A percentile compares a stretch with the other conserved stretches of the same genome.
phyloP scores from a whole-genome alignment of 1,140 invertebrate species.

The Leptopilina clavipes region DNA sequence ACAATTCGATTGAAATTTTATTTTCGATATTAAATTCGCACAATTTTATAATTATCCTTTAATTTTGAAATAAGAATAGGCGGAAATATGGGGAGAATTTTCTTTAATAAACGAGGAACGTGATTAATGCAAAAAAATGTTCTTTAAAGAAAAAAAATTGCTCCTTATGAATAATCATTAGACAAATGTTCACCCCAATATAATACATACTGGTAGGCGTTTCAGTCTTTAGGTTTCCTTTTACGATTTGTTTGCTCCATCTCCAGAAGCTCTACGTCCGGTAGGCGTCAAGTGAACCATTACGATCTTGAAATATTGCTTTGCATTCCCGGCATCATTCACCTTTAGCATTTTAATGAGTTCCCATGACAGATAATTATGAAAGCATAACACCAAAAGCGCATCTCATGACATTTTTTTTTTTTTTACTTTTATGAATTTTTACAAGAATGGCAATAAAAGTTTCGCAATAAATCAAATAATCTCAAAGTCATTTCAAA shows the following conservation, averaged over 20 bases:
- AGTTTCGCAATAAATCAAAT: no score
- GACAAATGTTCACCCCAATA: constrained; percentile 51
- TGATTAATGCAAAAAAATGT: neutral
- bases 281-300: constrained; percentile 55
- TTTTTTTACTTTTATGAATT: neutral
- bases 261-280: constrained; percentile 55
- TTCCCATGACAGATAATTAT: constrained; percentile 49
- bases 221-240: constrained; percentile 49
- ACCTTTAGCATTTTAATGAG: constrained; percentile 52
- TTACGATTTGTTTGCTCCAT: constrained; percentile 53
- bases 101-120: no score
- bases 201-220: constrained; percentile 48
- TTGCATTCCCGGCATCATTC: constrained; percentile 37
- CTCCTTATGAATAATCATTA: constrained; percentile 64
- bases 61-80: no score
- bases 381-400: neutral
- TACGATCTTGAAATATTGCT: constrained; percentile 37
- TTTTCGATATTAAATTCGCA: no score
- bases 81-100: neutral
- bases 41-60: no score
- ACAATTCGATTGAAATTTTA: no score
- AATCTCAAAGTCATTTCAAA: no score
- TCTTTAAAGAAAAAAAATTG: constrained; percentile 17
- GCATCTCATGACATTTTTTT: neutral
- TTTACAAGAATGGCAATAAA: neutral